Conservation (phyloP, 2,113 vertebrate genomes). For the Raphicerus campestris region DNA sequence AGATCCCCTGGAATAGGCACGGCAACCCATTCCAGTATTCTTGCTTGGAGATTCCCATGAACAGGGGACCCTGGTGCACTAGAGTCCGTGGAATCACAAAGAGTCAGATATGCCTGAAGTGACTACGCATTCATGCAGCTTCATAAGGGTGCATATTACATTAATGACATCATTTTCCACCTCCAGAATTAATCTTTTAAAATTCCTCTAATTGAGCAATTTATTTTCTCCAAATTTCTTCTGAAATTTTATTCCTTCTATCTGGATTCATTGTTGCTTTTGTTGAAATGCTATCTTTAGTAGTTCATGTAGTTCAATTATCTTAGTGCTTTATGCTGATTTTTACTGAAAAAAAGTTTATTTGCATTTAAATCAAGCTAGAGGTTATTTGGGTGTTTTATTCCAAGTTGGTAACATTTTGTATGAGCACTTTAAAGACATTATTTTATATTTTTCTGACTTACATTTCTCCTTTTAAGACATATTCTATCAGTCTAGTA, state of each 20-base stretch:
- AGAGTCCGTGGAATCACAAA: background rate
- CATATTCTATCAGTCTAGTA: background rate
- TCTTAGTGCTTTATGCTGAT: background rate
- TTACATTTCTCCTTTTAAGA: background rate
- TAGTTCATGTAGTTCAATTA: background rate
- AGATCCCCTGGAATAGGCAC: background rate
- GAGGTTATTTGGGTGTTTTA: background rate
- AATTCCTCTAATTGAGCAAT: background rate
- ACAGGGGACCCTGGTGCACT: background rate
- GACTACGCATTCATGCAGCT: background rate
- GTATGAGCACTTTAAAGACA: background rate
- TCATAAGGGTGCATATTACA: background rate
- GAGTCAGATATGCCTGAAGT: background rate
- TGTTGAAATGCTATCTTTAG: background rate
- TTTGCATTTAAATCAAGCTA: background rate
- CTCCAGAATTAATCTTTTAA: background rate
- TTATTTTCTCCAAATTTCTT: background rate
- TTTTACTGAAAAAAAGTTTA: background rate
- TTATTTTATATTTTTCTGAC: background rate
- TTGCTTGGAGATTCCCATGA: background rate
- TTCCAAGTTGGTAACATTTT: background rate
- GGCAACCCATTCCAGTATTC: background rate
- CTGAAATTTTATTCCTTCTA: background rate
- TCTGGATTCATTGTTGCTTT: background rate
- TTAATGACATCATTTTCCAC: background rate